Conservation (phyloP, 2,888 invertebrate genomes). For the Sesia bembeciformis region DNA sequence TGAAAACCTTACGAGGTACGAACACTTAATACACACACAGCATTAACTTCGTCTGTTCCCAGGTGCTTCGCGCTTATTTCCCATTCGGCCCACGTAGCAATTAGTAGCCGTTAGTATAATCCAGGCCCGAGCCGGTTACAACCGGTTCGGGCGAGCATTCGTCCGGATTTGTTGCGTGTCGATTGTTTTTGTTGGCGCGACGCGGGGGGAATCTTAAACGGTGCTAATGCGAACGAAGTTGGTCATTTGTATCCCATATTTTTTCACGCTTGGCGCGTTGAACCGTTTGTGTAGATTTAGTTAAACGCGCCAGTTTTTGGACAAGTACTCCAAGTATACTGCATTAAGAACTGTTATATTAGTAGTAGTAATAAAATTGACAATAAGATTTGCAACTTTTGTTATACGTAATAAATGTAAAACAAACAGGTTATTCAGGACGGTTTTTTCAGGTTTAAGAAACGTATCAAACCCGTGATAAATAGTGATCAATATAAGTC, state of each 20-base stretch:
- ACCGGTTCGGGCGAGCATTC: slow-evolving; percentile 20
- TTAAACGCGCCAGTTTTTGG: too few species aligned
- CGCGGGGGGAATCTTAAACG: slow-evolving; percentile 17
- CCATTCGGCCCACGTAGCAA: slow-evolving; percentile 57
- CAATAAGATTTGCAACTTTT: too few species aligned
- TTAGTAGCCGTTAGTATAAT: slow-evolving; percentile 54
- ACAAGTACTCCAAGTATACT: too few species aligned
- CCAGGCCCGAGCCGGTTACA: slow-evolving; percentile 25
- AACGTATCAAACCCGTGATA: too few species aligned
- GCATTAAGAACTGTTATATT: too few species aligned
- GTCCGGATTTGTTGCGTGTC: slow-evolving; percentile 60
- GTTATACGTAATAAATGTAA: too few species aligned
- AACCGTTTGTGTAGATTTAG: slow-evolving; percentile 1
- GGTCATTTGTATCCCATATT: slow-evolving; percentile 1
- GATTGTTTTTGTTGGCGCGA: slow-evolving; percentile 44
- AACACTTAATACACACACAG: neutral
- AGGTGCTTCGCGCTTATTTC: slow-evolving; percentile 6
- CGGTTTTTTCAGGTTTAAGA: too few species aligned
- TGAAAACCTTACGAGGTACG: neutral
- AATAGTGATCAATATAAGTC: too few species aligned
- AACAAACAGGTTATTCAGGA: too few species aligned
- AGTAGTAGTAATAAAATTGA: too few species aligned
- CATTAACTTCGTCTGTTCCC: neutral
- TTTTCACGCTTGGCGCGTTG: slow-evolving; percentile 1
- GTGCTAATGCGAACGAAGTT: slow-evolving; percentile 13